phyloP scores from a whole-genome alignment of 2,888 invertebrate species.

The Lathronympha strigana region DNA sequence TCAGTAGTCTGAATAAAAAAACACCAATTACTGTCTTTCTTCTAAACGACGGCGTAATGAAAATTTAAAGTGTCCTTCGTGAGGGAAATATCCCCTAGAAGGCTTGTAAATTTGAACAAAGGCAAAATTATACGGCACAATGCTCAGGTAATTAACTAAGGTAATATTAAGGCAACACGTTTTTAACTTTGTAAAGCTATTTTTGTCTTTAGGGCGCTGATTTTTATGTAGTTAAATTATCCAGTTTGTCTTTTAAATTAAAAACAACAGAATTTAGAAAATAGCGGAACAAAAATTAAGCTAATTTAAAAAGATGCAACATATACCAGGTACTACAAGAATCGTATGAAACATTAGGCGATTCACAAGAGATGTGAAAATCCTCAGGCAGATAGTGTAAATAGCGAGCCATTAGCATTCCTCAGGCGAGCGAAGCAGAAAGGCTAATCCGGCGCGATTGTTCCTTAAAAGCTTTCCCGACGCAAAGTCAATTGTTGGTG shows the following conservation, averaged over 20 bases:
- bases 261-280: background rate
- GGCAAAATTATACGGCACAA: conserved; percentile 33
- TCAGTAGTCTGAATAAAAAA: conserved; percentile 9
- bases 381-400: conserved; percentile 47
- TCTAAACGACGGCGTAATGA: conserved; percentile 18
- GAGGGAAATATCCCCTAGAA: conserved; percentile 25
- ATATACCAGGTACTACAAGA: too few species aligned
- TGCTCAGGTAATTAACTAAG: conserved; percentile 38
- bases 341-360: background rate
- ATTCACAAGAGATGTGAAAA: background rate
- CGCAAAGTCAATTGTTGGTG: conserved; percentile 58
- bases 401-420: conserved; percentile 59
- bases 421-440: conserved; percentile 46
- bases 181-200: conserved; percentile 31
- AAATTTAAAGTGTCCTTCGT: conserved; percentile 33
- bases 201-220: conserved; percentile 7
- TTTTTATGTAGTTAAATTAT: conserved; percentile 12
- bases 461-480: conserved; percentile 61
- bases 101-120: conserved; percentile 39
- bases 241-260: conserved; percentile 11
- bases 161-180: conserved; percentile 40
- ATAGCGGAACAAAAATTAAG: background rate
- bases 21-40: conserved; percentile 30
- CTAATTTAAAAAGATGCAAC: too few species aligned
- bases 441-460: conserved; percentile 61